Conservation (phyloP, 2,888 invertebrate species). For the Clusia tigrina region DNA sequence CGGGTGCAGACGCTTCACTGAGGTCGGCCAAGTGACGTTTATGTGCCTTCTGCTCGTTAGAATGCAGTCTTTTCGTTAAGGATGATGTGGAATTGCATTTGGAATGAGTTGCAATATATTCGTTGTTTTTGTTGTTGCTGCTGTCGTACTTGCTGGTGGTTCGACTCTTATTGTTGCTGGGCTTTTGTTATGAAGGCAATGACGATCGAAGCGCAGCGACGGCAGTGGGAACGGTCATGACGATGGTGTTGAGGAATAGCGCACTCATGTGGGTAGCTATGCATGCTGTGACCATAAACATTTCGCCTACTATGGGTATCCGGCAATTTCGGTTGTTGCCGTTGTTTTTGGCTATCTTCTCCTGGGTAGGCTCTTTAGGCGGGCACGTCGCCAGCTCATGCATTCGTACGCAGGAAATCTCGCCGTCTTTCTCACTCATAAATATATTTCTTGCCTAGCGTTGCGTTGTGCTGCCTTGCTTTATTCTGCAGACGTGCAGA, state of each 20-base stretch:
- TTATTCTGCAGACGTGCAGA: too few relatives aligned
- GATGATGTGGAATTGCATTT: not conserved
- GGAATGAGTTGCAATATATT: not conserved
- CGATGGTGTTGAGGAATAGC: not conserved
- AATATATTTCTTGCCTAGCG: not conserved
- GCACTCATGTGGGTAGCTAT: not conserved
- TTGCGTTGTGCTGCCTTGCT: too few relatives aligned
- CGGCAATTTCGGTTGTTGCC: too few relatives aligned
- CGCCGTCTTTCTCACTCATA: slow-evolving; percentile 22
- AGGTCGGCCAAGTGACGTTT: too few relatives aligned
- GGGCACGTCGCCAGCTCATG: not conserved
- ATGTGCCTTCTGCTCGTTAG: not conserved
- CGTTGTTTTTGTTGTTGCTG: slow-evolving; percentile 1
- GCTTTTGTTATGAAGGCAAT: slow-evolving; percentile 4
- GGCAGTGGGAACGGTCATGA: not conserved
- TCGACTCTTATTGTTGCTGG: too few relatives aligned
- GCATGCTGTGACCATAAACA: not conserved
- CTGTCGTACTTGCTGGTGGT: not conserved
- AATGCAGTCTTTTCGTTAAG: not conserved
- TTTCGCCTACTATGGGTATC: not conserved
- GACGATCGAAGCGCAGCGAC: not conserved
- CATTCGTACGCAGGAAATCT: slow-evolving; percentile 18
- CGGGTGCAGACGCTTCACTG: not conserved
- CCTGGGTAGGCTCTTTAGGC: not conserved
- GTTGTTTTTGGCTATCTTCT: slow-evolving; percentile 6